Evolutionary conservation across 2,888 invertebrate species (phyloP), one percentile per base, ranked within the genome.

Genomic region (Agrotis clavis): DNA sequence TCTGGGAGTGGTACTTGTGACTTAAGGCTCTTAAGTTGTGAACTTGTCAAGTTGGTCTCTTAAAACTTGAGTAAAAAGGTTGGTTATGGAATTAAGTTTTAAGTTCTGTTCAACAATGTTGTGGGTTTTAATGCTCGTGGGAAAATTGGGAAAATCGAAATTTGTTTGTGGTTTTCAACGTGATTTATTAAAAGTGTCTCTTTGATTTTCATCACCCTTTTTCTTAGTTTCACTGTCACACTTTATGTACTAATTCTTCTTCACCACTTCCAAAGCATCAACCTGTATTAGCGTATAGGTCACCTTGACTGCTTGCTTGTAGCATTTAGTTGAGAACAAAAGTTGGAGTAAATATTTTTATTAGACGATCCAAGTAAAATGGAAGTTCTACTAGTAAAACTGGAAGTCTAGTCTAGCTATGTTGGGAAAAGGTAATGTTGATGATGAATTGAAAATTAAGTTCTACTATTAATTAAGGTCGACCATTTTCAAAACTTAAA

Each of bases 51-150:
- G 78, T 64, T 45, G 21, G 25, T 11, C 60, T 60, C 76, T 67
- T 67, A 47, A 57, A 74, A 54, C n/a, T 72, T 66, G 50, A 76
- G 53, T 76, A 48, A 67, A 74, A 75, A 76, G 59, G 54, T 68
- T 54, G n/a, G 21, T 64, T 50, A 51, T 54, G 41, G 74, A 77
- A 74, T 74, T 74, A 77, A 74, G 69, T 60, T 77, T 74, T 76
- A 76, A 76, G 59, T 21, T 57, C 35, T 51, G 51, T 74, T 60
- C 25, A 1, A 30, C 48, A 19, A n/a, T 53, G 16, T 1, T 16
- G 76, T 60, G 19, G 19, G 48, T 16, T 16, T 16, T 77, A 59
- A 71, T 71, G 47, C 78, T 41, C 62, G 78, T 75, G 74, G 25
- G 74, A 74, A 76, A 68, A 47, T 68, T 51, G 25, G 9, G 18